Conservation (phyloP, 2,797 vertebrate genomes). For the Ataeniobius toweri region DNA sequence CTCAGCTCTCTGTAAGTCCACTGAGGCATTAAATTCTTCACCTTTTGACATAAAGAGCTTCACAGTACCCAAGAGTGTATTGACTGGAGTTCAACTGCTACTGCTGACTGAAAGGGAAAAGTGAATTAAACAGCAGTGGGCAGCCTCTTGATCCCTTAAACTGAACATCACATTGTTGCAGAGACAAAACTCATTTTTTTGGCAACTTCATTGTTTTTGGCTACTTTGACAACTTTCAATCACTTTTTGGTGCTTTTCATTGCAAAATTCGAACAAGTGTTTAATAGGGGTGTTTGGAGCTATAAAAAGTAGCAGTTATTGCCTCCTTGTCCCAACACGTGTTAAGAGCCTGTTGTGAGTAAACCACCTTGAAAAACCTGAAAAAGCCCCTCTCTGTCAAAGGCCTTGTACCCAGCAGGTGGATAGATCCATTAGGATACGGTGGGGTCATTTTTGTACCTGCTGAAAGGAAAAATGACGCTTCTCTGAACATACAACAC, state of each 20-base stretch:
- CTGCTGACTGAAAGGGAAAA: slow-evolving; percentile 26
- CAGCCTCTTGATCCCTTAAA: slow-evolving; percentile 40
- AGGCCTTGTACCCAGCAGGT: slow-evolving; percentile 26
- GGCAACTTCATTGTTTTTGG: slow-evolving; percentile 27
- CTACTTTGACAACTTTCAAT: slow-evolving; percentile 24
- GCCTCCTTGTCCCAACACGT: slow-evolving; percentile 1
- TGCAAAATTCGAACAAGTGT: slow-evolving; percentile 16
- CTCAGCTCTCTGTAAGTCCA: slow-evolving; percentile 25
- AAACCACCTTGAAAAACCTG: slow-evolving; percentile 19
- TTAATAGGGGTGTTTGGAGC: slow-evolving; percentile 24
- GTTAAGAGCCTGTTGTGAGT: slow-evolving; percentile 23
- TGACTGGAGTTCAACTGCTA: slow-evolving; percentile 22
- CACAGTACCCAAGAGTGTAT: slow-evolving; percentile 8
- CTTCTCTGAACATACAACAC: background rate
- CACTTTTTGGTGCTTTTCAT: slow-evolving; percentile 14
- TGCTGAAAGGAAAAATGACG: slow-evolving; percentile 33
- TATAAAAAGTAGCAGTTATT: slow-evolving; percentile 26
- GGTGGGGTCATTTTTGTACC: slow-evolving; percentile 18
- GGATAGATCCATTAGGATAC: slow-evolving; percentile 51
- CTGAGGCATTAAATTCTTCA: slow-evolving; percentile 23
- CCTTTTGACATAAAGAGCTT: slow-evolving; percentile 43
- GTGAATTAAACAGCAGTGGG: slow-evolving; percentile 29
- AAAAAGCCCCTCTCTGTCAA: slow-evolving; percentile 24
- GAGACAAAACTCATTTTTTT: slow-evolving; percentile 11
- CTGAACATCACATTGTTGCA: slow-evolving; percentile 11